Evolutionary conservation across 2,888 invertebrate genomes (phyloP).

Genomic region (Euphydryas editha): DNA sequence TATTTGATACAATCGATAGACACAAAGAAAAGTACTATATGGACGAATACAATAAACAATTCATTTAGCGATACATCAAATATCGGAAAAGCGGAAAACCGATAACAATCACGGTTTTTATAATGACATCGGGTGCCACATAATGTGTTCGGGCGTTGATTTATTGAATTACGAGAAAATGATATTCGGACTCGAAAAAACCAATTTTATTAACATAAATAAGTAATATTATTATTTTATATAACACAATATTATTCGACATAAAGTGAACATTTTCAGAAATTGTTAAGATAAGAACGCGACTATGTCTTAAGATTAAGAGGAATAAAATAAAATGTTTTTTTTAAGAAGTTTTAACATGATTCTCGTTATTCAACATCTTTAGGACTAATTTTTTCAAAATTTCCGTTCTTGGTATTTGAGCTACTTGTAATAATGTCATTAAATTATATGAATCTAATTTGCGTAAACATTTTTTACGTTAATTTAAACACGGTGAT

Average conservation of each 20-base stretch:
- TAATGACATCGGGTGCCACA: slow-evolving; percentile 32
- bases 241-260: not conserved
- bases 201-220: not conserved
- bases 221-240: not conserved
- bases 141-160: slow-evolving; percentile 31
- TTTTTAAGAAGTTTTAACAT: too few relatives aligned
- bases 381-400: too few relatives aligned
- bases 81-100: slow-evolving; percentile 30
- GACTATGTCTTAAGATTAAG: too few relatives aligned
- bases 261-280: not conserved
- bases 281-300: not conserved
- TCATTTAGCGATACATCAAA: slow-evolving; percentile 31
- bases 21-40: too few relatives aligned
- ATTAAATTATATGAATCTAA: too few relatives aligned
- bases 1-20: too few relatives aligned
- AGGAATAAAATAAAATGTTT: too few relatives aligned
- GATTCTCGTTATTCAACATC: too few relatives aligned
- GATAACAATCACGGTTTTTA: slow-evolving; percentile 38
- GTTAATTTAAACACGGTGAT: too few relatives aligned
- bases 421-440: too few relatives aligned
- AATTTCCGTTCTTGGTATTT: too few relatives aligned
- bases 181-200: slow-evolving; percentile 20
- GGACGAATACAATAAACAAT: slow-evolving; percentile 19
- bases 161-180: slow-evolving; percentile 36
- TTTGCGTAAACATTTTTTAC: too few relatives aligned